phyloP scores from a whole-genome alignment of 2,797 vertebrate genomes.

The Acrossocheilus wenchowensis region DNA sequence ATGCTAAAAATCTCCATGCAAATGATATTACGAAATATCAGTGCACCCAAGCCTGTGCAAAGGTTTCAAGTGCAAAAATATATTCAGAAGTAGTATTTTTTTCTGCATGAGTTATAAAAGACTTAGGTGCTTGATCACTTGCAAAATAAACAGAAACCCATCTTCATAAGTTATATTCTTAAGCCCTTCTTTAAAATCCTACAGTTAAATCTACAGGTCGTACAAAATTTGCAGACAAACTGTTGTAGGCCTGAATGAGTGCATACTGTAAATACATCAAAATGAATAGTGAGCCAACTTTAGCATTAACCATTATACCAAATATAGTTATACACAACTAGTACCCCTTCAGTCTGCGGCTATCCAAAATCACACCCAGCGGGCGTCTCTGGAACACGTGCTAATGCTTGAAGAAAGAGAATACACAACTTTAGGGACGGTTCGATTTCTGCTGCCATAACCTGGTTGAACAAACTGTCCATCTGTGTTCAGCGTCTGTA shows the following conservation, averaged over 20 bases:
- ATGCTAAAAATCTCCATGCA: constrained; percentile 4
- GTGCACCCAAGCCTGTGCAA: constrained; percentile 25
- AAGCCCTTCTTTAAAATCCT: constrained; percentile 18
- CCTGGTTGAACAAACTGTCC: constrained; percentile 38
- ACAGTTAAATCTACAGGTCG: not conserved
- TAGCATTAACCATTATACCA: constrained; percentile 19
- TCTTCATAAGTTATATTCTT: not conserved
- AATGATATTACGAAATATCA: constrained; percentile 8
- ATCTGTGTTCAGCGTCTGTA: constrained; percentile 49
- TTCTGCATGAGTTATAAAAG: not conserved
- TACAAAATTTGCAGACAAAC: not conserved
- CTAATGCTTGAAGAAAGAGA: constrained; percentile 60
- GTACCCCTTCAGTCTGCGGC: not conserved
- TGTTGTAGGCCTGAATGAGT: not conserved
- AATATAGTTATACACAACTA: not conserved
- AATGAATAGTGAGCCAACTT: not conserved
- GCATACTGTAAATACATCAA: not conserved
- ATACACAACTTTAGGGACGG: constrained; percentile 68
- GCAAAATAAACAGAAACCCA: constrained; percentile 18
- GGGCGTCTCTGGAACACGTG: constrained; percentile 64
- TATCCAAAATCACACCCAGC: constrained; percentile 82
- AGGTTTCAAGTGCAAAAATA: constrained; percentile 38
- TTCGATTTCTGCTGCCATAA: constrained; percentile 52
- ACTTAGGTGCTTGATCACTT: constrained; percentile 8
- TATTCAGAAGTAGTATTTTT: not conserved